phyloP scores from a whole-genome alignment of 37 sponge, comb jelly and placozoan species.

The Ephydatia muelleri region DNA sequence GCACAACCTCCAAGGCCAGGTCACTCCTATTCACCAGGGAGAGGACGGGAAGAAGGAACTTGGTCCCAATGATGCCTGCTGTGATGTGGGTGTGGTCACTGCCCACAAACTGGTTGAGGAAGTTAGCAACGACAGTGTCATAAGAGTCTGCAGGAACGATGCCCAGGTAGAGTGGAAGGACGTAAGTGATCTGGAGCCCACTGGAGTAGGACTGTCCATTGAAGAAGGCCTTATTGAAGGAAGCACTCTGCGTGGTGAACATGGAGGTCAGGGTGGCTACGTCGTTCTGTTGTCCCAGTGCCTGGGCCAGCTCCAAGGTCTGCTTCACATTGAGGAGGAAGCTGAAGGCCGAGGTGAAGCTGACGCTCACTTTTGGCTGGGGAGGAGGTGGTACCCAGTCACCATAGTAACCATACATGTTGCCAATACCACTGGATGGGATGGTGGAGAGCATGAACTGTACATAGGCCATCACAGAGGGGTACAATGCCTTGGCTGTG shows the following conservation, averaged over 20 bases:
- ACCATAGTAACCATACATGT: slow-evolving; percentile 56
- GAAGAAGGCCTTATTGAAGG: slow-evolving; percentile 60
- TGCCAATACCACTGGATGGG: slow-evolving; percentile 39
- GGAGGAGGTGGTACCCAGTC: slow-evolving; percentile 81
- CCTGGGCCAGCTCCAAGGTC: slow-evolving; percentile 35
- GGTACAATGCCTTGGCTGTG: slow-evolving; percentile 24
- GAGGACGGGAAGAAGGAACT: slow-evolving; percentile 54
- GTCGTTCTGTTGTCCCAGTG: slow-evolving; percentile 9
- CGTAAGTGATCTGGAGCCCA: slow-evolving; percentile 56
- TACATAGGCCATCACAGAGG: slow-evolving; percentile 22
- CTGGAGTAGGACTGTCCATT: slow-evolving; percentile 17
- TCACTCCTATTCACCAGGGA: slow-evolving; percentile 14
- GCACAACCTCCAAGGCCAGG: slow-evolving; percentile 54
- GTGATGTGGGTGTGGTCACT: slow-evolving; percentile 47
- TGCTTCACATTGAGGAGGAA: slow-evolving; percentile 43
- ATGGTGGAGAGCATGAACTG: slow-evolving; percentile 27
- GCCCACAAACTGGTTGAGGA: slow-evolving; percentile 17
- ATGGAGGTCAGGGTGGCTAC: background rate
- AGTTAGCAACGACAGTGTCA: slow-evolving; percentile 20
- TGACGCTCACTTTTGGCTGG: slow-evolving; percentile 18
- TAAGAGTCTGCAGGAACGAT: slow-evolving; percentile 22
- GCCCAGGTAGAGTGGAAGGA: slow-evolving; percentile 48
- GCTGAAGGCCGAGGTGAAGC: slow-evolving; percentile 64
- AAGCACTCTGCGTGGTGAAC: background rate
- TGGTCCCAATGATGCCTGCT: slow-evolving; percentile 54